phyloP scores from a whole-genome alignment of 2,888 invertebrate species.

The Lasioglossum calceatum region DNA sequence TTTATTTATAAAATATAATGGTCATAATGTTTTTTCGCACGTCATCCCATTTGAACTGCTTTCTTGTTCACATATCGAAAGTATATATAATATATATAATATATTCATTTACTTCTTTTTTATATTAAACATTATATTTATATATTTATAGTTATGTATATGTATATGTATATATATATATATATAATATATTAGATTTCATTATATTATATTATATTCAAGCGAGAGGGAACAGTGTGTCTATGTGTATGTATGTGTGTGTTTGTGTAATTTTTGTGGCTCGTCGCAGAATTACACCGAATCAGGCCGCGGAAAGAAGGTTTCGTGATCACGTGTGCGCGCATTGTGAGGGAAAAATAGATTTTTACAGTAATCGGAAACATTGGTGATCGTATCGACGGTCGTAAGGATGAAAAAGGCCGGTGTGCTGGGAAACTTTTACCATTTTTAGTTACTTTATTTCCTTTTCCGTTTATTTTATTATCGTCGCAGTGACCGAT shows the following conservation, averaged over 20 bases:
- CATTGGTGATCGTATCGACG: slow-evolving; percentile 50
- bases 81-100: slow-evolving; percentile 55
- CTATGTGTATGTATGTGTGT: slow-evolving; percentile 23
- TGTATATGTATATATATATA: slow-evolving; percentile 39
- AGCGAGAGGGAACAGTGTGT: slow-evolving; percentile 68
- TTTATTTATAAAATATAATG: slow-evolving; percentile 74
- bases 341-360: slow-evolving; percentile 32
- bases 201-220: slow-evolving; percentile 61
- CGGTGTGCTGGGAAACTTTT: slow-evolving; percentile 53
- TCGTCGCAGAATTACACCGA: slow-evolving; percentile 63
- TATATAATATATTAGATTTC: slow-evolving; percentile 42
- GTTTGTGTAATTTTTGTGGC: slow-evolving; percentile 38
- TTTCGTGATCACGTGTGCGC: slow-evolving; percentile 50
- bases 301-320: slow-evolving; percentile 67
- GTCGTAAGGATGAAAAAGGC: slow-evolving; percentile 66
- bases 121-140: slow-evolving; percentile 52
- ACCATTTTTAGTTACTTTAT: slow-evolving; percentile 2
- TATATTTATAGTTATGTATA: slow-evolving; percentile 54
- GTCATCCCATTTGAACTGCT: slow-evolving; percentile 67
- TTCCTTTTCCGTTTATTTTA: slow-evolving; percentile 30
- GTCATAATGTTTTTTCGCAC: slow-evolving; percentile 66
- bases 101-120: slow-evolving; percentile 44
- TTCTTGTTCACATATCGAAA: slow-evolving; percentile 70
- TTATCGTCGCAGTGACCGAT: slow-evolving; percentile 50
- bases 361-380: slow-evolving; percentile 50